Base-by-base conservation (phyloP, 2,113 vertebrate genomes). In the Apodemus speciosus region DNA sequence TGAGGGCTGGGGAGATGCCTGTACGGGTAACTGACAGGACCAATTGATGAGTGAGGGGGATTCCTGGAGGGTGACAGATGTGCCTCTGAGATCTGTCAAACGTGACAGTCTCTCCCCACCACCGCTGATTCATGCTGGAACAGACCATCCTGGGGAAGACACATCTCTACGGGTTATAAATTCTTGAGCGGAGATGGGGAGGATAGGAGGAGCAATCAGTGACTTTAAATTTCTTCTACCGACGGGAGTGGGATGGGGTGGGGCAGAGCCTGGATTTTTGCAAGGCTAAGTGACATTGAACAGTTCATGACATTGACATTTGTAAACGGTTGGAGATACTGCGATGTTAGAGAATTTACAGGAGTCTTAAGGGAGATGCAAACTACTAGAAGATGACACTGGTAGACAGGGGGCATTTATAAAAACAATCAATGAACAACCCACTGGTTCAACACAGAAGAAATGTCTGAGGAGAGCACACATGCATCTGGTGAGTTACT, bases 21-120 rank as follows among this genome's bases (percentile, higher is more conserved):
- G 46, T 60, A 75, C 56, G 6, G 49, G 8, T 43, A 87, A 87
- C 68, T 91, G 97, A 93, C 95, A 88, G 60, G 91, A 89, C 92
- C 94, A 60, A 89, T 1, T 91, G 95, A 96, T 90, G 91, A 94
- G 89, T 2, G 75, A 80, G 66, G 77, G 0, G 79, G 66, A 35
- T 89, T 95, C 96, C 95, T 46, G 35, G 79, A 85, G 69, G 94
- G 91, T 95, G 95, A 95, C 92, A 94, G 93, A 95, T 88, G 72
- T 1, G 6, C 84, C 88, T 76, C 89, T 76, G 77, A 87, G 71
- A 94, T 84, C 94, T 92, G 94, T 93, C 94, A 95, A 35, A 89
- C 0, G 1, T 87, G 87, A 93, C 91, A 89, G 35, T 62, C 86
- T 90, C 87, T 85, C 89, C 91, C 89, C 84, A 96, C 84, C 89